phyloP scores from a whole-genome alignment of 2,888 invertebrate genomes.

The Oscheius sp. region DNA sequence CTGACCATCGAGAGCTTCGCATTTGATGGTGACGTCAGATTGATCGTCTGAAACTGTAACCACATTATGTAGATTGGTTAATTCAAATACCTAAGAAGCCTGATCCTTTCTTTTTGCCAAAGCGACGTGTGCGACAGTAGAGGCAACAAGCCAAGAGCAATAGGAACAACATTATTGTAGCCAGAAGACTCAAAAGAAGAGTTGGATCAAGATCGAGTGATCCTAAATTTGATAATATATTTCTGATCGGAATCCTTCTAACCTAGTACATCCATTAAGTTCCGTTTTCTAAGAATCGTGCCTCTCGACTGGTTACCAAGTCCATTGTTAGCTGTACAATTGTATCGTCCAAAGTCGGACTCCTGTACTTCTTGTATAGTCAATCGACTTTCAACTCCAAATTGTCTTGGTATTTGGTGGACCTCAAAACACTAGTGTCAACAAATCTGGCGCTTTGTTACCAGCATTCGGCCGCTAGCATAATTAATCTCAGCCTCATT shows the following conservation, averaged over 20 bases:
- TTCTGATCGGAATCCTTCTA: background rate
- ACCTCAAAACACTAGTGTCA: conserved; percentile 39
- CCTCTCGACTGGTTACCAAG: conserved; percentile 56
- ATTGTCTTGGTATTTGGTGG: conserved; percentile 61
- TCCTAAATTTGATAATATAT: conserved; percentile 38
- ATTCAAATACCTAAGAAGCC: conserved; percentile 50
- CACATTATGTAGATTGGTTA: background rate
- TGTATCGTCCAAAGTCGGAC: conserved; percentile 71
- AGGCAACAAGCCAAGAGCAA: conserved; percentile 49
- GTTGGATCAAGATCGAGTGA: conserved; percentile 38
- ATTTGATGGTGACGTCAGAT: conserved; percentile 71
- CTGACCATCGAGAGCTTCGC: conserved; percentile 69
- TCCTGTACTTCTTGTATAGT: conserved; percentile 62
- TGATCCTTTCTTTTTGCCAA: conserved; percentile 45
- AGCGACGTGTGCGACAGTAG: conserved; percentile 42
- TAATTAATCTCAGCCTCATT: conserved; percentile 63
- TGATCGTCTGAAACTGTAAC: conserved; percentile 59
- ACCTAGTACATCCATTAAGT: conserved; percentile 52
- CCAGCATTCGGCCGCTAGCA: conserved; percentile 59
- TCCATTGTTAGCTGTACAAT: conserved; percentile 72
- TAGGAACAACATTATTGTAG: conserved; percentile 43
- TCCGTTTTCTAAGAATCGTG: conserved; percentile 44
- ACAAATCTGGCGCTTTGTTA: conserved; percentile 18
- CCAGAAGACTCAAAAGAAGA: conserved; percentile 41
- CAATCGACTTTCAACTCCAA: conserved; percentile 67